Evolutionary conservation across 2,888 invertebrate genomes (phyloP).

Genomic region (Lasioglossum oenotherae): DNA sequence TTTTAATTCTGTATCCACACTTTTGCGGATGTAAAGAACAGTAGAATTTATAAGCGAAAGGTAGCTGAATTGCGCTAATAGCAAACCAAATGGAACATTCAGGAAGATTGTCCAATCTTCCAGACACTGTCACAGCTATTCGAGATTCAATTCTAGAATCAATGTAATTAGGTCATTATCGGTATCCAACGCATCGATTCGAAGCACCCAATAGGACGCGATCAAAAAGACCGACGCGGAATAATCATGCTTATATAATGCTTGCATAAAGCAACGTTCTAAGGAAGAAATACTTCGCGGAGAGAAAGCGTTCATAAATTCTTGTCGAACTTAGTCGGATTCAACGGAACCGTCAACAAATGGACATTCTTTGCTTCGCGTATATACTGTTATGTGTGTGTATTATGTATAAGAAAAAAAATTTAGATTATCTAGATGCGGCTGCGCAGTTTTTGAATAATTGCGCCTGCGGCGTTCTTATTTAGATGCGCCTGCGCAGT

Average conservation of each 20-base stretch:
- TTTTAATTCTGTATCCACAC: neutral
- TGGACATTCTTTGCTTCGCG: neutral
- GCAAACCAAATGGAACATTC: neutral
- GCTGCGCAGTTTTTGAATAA: too few species aligned
- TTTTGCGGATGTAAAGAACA: neutral
- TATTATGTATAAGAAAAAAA: too few species aligned
- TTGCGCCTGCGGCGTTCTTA: too few species aligned
- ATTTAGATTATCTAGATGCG: too few species aligned
- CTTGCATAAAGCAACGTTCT: conserved; percentile 15
- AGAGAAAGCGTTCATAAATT: conserved; percentile 19
- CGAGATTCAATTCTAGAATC: neutral
- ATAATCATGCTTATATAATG: conserved; percentile 12
- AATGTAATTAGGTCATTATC: conserved; percentile 9
- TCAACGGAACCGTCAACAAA: neutral
- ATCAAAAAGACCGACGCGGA: conserved; percentile 14
- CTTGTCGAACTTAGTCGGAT: neutral
- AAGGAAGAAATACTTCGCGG: conserved; percentile 1
- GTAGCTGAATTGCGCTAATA: neutral
- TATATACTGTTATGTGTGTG: too few species aligned
- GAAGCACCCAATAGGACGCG: neutral
- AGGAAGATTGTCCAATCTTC: neutral
- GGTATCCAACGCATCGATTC: conserved; percentile 8
- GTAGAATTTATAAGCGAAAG: neutral
- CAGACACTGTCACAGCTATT: neutral
- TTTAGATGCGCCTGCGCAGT: too few species aligned